A percentile compares a stretch with the other conserved stretches of the same genome.
Conservation (phyloP, 2,888 invertebrate species). For the Automeris io region DNA sequence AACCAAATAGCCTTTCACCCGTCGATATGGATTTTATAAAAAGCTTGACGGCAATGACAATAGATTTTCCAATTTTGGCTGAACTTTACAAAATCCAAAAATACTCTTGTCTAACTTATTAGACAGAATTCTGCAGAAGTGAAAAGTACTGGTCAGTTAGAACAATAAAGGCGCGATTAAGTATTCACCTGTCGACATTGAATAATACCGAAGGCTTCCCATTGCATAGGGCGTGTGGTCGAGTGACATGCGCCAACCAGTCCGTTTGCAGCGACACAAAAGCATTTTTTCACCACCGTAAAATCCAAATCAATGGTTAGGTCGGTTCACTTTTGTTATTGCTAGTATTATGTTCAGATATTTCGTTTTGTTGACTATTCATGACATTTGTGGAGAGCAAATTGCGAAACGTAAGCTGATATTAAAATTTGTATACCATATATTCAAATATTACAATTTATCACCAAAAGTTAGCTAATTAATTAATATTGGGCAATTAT, state of each 20-base stretch:
- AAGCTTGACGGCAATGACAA: too few relatives aligned
- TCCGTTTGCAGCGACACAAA: conserved; percentile 60
- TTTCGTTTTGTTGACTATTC: conserved; percentile 34
- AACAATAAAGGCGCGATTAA: conserved; percentile 54
- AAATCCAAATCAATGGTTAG: conserved; percentile 74
- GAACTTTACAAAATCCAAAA: too few relatives aligned
- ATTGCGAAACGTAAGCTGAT: conserved; percentile 22
- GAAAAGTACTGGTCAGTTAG: conserved; percentile 27
- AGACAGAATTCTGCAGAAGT: conserved; percentile 22
- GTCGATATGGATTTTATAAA: too few relatives aligned
- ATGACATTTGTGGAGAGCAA: conserved; percentile 35
- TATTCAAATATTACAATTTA: too few relatives aligned
- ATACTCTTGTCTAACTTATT: too few relatives aligned
- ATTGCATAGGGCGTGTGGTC: conserved; percentile 41
- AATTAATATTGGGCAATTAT: too few relatives aligned
- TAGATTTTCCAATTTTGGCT: too few relatives aligned
- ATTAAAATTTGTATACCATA: too few relatives aligned
- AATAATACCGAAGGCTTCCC: conserved; percentile 52
- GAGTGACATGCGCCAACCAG: conserved; percentile 52
- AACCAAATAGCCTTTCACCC: too few relatives aligned
- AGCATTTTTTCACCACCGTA: conserved; percentile 55
- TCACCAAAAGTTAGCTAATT: too few relatives aligned
- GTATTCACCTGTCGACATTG: conserved; percentile 59
- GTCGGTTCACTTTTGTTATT: conserved; percentile 69
- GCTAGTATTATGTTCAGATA: conserved; percentile 58